Base-by-base conservation (phyloP, 2,797 vertebrate genomes). In the Ambastaia sidthimunki region DNA sequence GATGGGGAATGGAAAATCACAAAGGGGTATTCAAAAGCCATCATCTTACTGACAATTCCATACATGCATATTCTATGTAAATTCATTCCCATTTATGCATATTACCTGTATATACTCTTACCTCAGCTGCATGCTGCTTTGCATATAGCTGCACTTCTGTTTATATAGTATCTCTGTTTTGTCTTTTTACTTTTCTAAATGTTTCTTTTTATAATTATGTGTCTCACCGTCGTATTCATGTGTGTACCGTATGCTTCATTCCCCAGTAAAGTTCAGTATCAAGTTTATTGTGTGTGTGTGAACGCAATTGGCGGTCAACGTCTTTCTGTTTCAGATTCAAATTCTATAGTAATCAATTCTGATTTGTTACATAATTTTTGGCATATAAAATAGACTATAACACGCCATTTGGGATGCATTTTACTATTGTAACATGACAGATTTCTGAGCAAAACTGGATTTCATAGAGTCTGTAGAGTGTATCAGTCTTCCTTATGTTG, bases 11-110 rank as follows among this genome's bases (percentile, higher is more conserved):
- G 4, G 25, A 28, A 4, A 69, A 62, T 47, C 28, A 41, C n/a
- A 65, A 11, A 63, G 63, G 37, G 59, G 15, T 21, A 78, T 78
- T 66, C 11, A 11, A 41, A 72, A 66, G 12, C 37, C 48, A 73
- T 47, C 15, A 72, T 55, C 50, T 7, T 3, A 15, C 31, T 11
- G 34, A 52, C 25, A 63, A 16, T 70, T 78, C 41, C 13, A 21
- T 23, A 31, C 48, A 44, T 78, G 67, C 23, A 59, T 15, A 23
- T 59, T 5, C 2, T 62, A 62, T 31, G 23, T 31, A 62, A 62
- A 62, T 62, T 6, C 15, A 62, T 62, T 52, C 6, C 6, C n/a
- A n/a, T 52, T 6, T 52, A n/a, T 52, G 15, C 59, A 28, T 16
- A 62, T 62, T 31, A 62, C 59, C 10, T 59, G 19, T 57, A 57